Base-by-base conservation (phyloP, 2,797 vertebrate genomes). In the Diplodus sargus region DNA sequence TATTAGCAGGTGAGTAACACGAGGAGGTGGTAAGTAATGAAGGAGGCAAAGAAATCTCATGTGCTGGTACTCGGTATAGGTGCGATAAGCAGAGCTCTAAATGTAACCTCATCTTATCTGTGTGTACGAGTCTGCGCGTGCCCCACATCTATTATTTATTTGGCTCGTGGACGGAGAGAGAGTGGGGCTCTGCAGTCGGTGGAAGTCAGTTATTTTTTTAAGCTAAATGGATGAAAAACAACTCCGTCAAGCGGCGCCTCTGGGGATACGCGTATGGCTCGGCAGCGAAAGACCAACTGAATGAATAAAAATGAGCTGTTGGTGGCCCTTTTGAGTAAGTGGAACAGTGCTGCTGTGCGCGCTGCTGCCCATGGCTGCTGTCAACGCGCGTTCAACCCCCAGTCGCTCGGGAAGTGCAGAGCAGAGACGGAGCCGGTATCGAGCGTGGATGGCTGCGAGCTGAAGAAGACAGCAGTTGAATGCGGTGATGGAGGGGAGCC, bases 141-240 rank as follows among this genome's bases (percentile, higher is more conserved):
- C 49, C 57, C 22, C 18, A 68, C 23, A 58, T 57, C 43, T 42
- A 17, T 49, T 48, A 63, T 61, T 43, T 1, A 16, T 76, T 67
- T 48, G 22, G 47, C 61, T 74, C 9, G 39, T 5, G 71, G 69
- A 34, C 1, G 30, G 30, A 64, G 0, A 12, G 30, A 64, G 42
- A 60, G 59, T n/a, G n/a, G 60, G 45, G 18, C 17, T 3, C 58
- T 30, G 45, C 64, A 78, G 61, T 45, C 57, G 58, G 62, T 28
- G 51, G 22, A 79, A 76, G n/a, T 49, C 18, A 47, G n/a, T 84
- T 61, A 80, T 78, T 78, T 81, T 25, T 43, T 65, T 25, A 4
- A 72, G 64, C 64, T 75, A 81, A 90, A 79, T 62, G 51, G 69
- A 83, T 61, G 45, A 83, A 84, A 72, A 85, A 79, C 52, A 69